Base-by-base conservation (phyloP, 1,140 invertebrate genomes). In the Mycetomoellerius zeteki region DNA sequence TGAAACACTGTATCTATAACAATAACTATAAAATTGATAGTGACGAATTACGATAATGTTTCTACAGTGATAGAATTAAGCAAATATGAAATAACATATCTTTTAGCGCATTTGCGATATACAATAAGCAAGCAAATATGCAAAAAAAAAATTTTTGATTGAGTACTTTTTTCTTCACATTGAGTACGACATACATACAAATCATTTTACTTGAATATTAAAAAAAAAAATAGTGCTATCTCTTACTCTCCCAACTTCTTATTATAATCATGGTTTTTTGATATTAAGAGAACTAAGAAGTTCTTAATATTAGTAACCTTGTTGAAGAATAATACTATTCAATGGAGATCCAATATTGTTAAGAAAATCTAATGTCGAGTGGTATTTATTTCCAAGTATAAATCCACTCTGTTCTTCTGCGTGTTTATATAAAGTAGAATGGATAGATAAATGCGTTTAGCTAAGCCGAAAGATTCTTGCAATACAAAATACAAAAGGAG, bases 1-100 rank as follows among this genome's bases (percentile, higher is more conserved):
- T 43, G 37, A 43, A 43, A 43, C 8, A 43, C 37, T 43, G 37
- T 12, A 37, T 10, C 10, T 88, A 52, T 30, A 88, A 78, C 47
- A 30, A n/a, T n/a, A 85, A 89, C 87, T 67, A 88, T 12, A 43
- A 80, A 81, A 30, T 30, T 64, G 27, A 87, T 81, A 69, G 27
- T 87, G 69, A 67, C 58, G 52, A 43, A 8, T 7, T 65, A n/a
- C 43, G 64, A 88, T 33, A 87, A 88, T 30, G 65, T 75, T 67
- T 69, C 52, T 24, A 64, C 64, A 60, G 56, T 76, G 60, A 69
- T 54, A 75, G 71, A 81, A 81, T 52, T 33, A 19, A 84, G 58
- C 33, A 60, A 56, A 88, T 64, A 43, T 77, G 75, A 50, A 50
- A 69, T 69, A 69, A 69, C 72, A 88, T 33, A 71, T 75, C 2